Evolutionary conservation across 1,140 invertebrate genomes (phyloP), one percentile per base, ranked within the genome.

Genomic region (Pseudomyrmex pallidus): DNA sequence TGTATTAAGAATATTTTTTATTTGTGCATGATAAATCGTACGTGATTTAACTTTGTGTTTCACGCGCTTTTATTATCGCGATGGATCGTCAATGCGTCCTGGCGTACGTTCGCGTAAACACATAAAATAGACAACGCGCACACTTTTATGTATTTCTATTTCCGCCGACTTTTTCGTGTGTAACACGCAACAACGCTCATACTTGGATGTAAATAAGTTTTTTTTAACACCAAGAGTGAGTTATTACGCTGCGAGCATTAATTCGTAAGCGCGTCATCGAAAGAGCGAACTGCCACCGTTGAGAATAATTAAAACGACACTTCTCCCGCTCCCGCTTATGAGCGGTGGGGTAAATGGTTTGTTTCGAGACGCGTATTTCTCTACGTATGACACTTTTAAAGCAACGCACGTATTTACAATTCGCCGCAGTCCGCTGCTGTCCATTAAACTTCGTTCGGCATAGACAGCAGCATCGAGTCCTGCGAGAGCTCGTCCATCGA

Each of bases 401-500:
- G 54, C 70, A 46, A 70, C 59, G 52, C 25, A 48, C 78, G 3
- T 88, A 89, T 88, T 83, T 89, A 88, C 86, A 88, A 83, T 64
- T 25, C 48, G 22, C 22, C 20, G 74, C 76, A 61, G 57, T 48
- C 57, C 50, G 64, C 59, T 25, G 52, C 64, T 59, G 61, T 64
- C 35, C 56, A 87, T 89, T 89, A 89, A 85, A 97, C 96, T 94
- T 97, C 96, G 85, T 96, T 96, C 92, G 96, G 96, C 96, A 97
- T 97, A 90, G 96, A 97, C 89, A 97, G 96, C 91, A 97, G 96
- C 87, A 96, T 96, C 12, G 97, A 97, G 90, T 97, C 97, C 92
- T 97, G 96, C 8, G 97, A 97, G 13, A 97, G 93, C 91, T 97
- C 97, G 94, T 97, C 97, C 95, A 97, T 96, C 68, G 97, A 97